These are phyloP conservation scores for Cavia aperea DNA, from an alignment of 2,113 vertebrate species.

Conservation along the genomic window DNA sequence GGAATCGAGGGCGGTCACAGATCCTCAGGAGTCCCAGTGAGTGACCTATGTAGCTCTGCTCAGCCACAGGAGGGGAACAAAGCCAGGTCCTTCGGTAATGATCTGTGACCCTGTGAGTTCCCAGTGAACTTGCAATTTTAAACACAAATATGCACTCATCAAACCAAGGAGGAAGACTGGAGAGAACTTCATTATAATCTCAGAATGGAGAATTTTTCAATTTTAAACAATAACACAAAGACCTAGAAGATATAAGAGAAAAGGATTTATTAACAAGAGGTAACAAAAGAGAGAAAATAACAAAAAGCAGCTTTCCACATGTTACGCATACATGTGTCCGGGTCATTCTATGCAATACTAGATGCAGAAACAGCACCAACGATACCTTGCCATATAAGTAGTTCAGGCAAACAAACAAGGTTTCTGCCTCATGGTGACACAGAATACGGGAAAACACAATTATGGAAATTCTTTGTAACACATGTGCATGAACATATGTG, in stretches of 20 bases:
- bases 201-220: background rate
- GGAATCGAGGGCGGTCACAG: background rate
- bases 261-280: background rate
- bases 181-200: background rate
- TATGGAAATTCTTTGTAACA: background rate
- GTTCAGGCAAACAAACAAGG: background rate
- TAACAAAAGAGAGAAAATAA: background rate
- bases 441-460: background rate
- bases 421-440: background rate
- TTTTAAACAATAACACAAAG: background rate
- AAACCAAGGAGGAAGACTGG: background rate
- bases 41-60: background rate
- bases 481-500: background rate
- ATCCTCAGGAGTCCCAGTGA: background rate
- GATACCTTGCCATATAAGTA: too few relatives aligned
- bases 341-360: background rate
- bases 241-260: background rate
- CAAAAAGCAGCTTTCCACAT: background rate
- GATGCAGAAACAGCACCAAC: background rate
- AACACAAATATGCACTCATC: background rate
- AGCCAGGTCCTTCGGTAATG: background rate
- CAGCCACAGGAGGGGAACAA: background rate
- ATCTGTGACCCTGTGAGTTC: background rate
- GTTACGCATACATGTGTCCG: background rate
- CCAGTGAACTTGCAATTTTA: background rate